Evolutionary conservation across 1,140 invertebrate species (phyloP).

Genomic region (Wasmannia auropunctata): DNA sequence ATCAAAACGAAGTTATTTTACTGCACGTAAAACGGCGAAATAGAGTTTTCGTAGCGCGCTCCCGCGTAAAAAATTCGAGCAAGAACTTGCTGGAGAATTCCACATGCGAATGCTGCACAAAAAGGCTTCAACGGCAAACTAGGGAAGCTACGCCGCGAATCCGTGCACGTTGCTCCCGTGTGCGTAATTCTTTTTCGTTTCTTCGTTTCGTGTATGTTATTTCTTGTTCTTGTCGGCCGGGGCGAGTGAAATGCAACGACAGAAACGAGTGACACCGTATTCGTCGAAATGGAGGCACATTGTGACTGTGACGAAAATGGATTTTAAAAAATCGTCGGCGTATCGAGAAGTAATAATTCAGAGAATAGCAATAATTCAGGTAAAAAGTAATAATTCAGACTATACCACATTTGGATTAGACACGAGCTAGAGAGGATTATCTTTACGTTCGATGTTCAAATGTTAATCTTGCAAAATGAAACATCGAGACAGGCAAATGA

Average conservation of each 20-base stretch:
- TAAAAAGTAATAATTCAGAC: not conserved
- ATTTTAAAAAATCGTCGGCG: slow-evolving; percentile 32
- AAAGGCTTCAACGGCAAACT: slow-evolving; percentile 34
- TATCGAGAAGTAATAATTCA: slow-evolving; percentile 20
- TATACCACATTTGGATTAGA: not conserved
- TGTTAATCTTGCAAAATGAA: not conserved
- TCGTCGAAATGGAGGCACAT: not conserved
- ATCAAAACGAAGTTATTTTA: slow-evolving; percentile 57
- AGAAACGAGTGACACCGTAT: slow-evolving; percentile 40
- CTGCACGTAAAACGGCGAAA: slow-evolving; percentile 38
- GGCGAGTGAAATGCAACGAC: slow-evolving; percentile 28
- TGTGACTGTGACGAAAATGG: slow-evolving; percentile 38
- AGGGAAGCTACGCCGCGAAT: slow-evolving; percentile 37
- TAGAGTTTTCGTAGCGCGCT: slow-evolving; percentile 37
- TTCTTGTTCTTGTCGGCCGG: slow-evolving; percentile 30
- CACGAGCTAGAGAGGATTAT: not conserved
- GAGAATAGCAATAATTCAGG: not conserved
- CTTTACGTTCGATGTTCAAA: not conserved
- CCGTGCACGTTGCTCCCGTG: slow-evolving; percentile 49
- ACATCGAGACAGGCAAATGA: not conserved
- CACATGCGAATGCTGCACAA: slow-evolving; percentile 35
- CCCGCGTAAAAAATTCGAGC: slow-evolving; percentile 28
- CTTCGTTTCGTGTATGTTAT: slow-evolving; percentile 36
- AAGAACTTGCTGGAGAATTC: slow-evolving; percentile 50
- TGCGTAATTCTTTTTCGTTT: slow-evolving; percentile 54